Evolutionary conservation across 2,113 vertebrate genomes (phyloP).

Genomic region (Lophura nycthemera): DNA sequence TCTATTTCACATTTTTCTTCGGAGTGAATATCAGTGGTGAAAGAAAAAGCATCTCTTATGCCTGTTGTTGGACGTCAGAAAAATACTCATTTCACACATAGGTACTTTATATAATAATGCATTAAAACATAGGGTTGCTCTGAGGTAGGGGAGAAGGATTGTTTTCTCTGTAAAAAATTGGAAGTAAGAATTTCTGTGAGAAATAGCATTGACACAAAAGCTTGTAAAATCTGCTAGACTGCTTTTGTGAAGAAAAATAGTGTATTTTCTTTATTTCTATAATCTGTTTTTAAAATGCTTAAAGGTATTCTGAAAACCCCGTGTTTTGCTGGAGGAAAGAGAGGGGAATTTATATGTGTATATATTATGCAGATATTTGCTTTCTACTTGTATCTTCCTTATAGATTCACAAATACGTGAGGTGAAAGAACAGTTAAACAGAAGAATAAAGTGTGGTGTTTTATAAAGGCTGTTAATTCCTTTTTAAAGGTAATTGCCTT

Average conservation of each 20-base stretch:
- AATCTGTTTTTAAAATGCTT: background rate
- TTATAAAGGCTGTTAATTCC: constrained; percentile 50
- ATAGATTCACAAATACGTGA: constrained; percentile 16
- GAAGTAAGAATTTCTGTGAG: background rate
- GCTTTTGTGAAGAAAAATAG: constrained; percentile 38
- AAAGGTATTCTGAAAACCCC: background rate
- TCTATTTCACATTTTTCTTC: background rate
- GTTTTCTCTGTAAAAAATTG: background rate
- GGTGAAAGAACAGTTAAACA: constrained; percentile 17
- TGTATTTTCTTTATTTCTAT: background rate
- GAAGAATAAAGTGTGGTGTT: constrained; percentile 14
- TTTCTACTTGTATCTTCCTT: constrained; percentile 21
- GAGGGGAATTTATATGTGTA: background rate
- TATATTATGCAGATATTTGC: constrained; percentile 23
- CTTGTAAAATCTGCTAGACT: constrained; percentile 46
- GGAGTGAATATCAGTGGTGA: background rate
- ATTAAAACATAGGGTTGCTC: constrained; percentile 36
- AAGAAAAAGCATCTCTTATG: constrained; percentile 32
- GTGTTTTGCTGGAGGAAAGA: background rate
- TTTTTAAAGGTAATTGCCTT: constrained; percentile 62
- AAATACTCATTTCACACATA: constrained; percentile 52
- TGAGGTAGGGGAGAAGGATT: background rate
- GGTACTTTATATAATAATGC: constrained; percentile 41
- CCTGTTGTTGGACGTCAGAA: constrained; percentile 25
- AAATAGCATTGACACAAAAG: constrained; percentile 45